Evolutionary conservation across 2,888 invertebrate species (phyloP).

Genomic region (Thysanoteuthis rhombus): DNA sequence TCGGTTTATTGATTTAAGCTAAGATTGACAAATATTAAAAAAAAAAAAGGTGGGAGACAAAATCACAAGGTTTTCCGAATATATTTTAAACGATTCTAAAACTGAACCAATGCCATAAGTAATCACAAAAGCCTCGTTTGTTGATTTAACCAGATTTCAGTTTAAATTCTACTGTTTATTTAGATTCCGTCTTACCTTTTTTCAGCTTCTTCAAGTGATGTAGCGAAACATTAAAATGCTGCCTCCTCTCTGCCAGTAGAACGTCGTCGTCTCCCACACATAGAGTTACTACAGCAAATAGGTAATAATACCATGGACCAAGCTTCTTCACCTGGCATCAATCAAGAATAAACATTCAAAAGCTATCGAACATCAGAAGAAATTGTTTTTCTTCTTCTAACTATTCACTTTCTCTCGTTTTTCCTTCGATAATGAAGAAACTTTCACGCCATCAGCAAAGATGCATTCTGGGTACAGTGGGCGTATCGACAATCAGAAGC

Average conservation of each 20-base stretch:
- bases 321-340: background rate
- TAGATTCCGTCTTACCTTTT: background rate
- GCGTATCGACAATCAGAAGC: constrained; percentile 25
- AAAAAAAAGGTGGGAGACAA: no score
- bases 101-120: no score
- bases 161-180: background rate
- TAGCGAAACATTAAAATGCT: background rate
- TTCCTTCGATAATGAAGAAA: background rate
- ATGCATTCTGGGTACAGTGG: constrained; percentile 35
- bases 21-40: no score
- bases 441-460: constrained; percentile 14
- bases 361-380: background rate
- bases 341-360: background rate
- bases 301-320: background rate
- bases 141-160: background rate
- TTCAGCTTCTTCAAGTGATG: background rate
- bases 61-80: no score
- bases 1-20: no score
- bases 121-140: no score
- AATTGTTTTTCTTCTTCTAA: background rate
- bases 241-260: background rate
- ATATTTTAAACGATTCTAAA: no score
- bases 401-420: background rate
- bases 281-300: background rate
- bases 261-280: background rate